phyloP scores from a whole-genome alignment of 1,140 invertebrate genomes.

The Dendrolimus punctatus region DNA sequence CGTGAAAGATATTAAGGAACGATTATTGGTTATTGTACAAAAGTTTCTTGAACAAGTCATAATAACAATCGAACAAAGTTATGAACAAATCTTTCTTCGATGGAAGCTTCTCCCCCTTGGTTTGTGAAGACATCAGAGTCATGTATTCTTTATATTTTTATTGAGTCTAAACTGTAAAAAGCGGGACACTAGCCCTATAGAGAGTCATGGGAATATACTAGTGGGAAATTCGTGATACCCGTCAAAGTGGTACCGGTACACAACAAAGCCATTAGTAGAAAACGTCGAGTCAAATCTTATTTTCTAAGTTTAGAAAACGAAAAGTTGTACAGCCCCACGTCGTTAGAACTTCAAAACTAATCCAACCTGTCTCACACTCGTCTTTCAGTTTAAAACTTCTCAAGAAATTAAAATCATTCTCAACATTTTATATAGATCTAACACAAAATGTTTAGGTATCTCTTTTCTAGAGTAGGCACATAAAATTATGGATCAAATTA shows the following conservation, averaged over 20 bases:
- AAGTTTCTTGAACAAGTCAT: constrained; percentile 24
- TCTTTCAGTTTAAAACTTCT: too few species aligned
- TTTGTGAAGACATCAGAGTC: not conserved
- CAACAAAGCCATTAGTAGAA: constrained; percentile 44
- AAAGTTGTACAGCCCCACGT: constrained; percentile 19
- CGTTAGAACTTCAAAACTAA: constrained; percentile 1
- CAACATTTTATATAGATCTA: too few species aligned
- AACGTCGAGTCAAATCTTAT: constrained; percentile 35
- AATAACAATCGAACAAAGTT: constrained; percentile 18
- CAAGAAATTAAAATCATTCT: too few species aligned
- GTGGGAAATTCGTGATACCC: constrained; percentile 28
- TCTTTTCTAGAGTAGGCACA: too few species aligned
- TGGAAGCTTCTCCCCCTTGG: not conserved
- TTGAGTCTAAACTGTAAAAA: constrained; percentile 11
- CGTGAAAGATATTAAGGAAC: constrained; percentile 24
- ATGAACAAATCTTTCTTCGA: constrained; percentile 15
- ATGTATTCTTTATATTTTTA: constrained; percentile 4
- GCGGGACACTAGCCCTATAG: constrained; percentile 23
- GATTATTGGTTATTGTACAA: constrained; percentile 29
- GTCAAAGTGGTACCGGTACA: constrained; percentile 37
- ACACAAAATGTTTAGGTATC: too few species aligned
- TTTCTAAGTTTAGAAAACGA: constrained; percentile 36
- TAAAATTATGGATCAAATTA: too few species aligned
- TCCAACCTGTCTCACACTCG: not conserved
- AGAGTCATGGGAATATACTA: constrained; percentile 29